Evolutionary conservation across 2,888 invertebrate species (phyloP).

Genomic region (Drosophila diplacantha): DNA sequence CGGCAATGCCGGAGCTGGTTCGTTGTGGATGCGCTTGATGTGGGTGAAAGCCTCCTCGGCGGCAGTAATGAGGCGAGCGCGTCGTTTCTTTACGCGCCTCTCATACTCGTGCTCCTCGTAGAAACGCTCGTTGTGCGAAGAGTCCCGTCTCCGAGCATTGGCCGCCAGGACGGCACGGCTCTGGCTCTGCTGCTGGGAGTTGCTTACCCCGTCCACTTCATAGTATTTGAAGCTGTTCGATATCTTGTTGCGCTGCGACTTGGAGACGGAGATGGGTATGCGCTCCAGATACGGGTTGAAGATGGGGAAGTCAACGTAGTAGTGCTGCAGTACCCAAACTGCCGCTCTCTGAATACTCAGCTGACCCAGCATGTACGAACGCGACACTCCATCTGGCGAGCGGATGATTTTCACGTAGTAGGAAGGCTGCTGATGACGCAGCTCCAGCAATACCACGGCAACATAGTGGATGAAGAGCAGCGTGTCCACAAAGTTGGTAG

Average conservation of each 20-base stretch:
- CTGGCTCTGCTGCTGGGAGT: conserved; percentile 84
- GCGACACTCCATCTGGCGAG: conserved; percentile 96
- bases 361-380: conserved; percentile 91
- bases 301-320: conserved; percentile 96
- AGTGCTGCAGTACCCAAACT: conserved; percentile 94
- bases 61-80: conserved; percentile 92
- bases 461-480: conserved; percentile 96
- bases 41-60: conserved; percentile 99
- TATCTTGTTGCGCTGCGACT: conserved; percentile 85
- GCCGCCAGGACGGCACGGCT: conserved; percentile 85
- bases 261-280: conserved; percentile 90
- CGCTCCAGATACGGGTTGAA: conserved; percentile 98
- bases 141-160: conserved; percentile 89
- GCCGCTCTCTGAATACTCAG: conserved; percentile 97
- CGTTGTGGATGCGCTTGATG: conserved; percentile 88
- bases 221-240: conserved; percentile 96
- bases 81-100: conserved; percentile 91
- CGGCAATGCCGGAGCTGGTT: conserved; percentile 87
- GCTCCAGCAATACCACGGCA: conserved; percentile 94
- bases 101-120: conserved; percentile 99
- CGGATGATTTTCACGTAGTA: conserved; percentile 94
- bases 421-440: conserved; percentile 92
- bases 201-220: conserved; percentile 92
- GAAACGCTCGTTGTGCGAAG: conserved; percentile 97
- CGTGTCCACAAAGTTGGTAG: conserved; percentile 95